Conservation (phyloP, 2,888 invertebrate species). For the Mythimna loreyi region DNA sequence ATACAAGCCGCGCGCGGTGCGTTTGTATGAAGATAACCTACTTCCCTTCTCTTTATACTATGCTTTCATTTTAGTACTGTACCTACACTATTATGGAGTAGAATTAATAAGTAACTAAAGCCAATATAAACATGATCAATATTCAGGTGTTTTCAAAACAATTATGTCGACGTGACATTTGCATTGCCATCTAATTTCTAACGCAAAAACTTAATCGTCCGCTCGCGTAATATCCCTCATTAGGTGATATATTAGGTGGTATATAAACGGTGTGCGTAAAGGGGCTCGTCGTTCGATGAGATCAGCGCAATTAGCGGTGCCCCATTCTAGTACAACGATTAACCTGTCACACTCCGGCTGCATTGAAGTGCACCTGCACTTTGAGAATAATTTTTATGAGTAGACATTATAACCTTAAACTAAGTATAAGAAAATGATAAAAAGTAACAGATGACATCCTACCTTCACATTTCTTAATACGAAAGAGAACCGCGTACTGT, state of each 20-base stretch:
- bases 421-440: slow-evolving; percentile 12
- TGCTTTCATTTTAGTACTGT: no score
- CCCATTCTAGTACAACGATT: slow-evolving; percentile 32
- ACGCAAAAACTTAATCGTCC: slow-evolving; percentile 43
- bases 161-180: slow-evolving; percentile 22
- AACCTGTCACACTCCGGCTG: slow-evolving; percentile 43
- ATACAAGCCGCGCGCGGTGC: no score
- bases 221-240: slow-evolving; percentile 38
- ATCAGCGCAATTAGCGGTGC: slow-evolving; percentile 49
- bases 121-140: not conserved
- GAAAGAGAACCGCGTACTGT: not conserved
- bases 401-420: not conserved
- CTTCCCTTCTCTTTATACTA: no score
- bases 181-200: slow-evolving; percentile 19
- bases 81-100: not conserved
- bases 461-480: slow-evolving; percentile 9
- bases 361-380: slow-evolving; percentile 54
- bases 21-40: no score
- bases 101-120: not conserved
- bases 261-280: slow-evolving; percentile 34
- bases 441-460: slow-evolving; percentile 13
- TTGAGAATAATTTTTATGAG: slow-evolving; percentile 26
- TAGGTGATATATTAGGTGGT: slow-evolving; percentile 32
- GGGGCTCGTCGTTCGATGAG: slow-evolving; percentile 38
- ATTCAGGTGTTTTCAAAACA: slow-evolving; percentile 6